phyloP scores from a whole-genome alignment of 2,113 vertebrate species.

The Bufo bufo region DNA sequence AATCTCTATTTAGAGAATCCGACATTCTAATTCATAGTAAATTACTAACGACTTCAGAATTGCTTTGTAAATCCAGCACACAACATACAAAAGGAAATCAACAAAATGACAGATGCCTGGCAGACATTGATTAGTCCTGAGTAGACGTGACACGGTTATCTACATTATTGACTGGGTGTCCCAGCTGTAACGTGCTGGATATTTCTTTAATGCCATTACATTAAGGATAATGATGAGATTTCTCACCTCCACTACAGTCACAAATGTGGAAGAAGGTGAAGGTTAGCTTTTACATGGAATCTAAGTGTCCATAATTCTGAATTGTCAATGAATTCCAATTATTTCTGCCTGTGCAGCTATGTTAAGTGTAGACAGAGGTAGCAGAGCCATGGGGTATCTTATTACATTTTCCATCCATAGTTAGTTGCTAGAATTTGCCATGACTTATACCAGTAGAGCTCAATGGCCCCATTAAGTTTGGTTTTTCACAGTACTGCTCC shows the following conservation, averaged over 20 bases:
- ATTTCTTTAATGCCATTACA: background rate
- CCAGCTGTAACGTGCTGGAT: background rate
- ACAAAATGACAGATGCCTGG: slow-evolving; percentile 1
- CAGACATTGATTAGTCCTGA: background rate
- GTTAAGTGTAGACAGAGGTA: no score
- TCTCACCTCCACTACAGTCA: background rate
- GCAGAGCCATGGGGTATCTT: no score
- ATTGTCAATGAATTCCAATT: no score
- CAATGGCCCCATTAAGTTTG: no score
- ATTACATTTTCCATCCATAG: no score
- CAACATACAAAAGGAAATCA: background rate
- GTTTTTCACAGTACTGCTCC: no score
- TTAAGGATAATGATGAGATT: background rate
- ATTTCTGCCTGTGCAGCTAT: no score
- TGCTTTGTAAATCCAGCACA: no score
- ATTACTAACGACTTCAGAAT: background rate
- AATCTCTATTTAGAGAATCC: background rate
- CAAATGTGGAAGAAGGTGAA: background rate
- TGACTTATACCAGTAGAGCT: no score
- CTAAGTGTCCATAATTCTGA: background rate
- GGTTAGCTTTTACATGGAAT: background rate
- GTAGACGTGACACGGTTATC: slow-evolving; percentile 3
- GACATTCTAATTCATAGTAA: background rate
- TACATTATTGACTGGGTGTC: background rate
- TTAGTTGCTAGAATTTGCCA: no score